Evolutionary conservation across 2,113 vertebrate species (phyloP).

Genomic region (Elaphurus davidianus): DNA sequence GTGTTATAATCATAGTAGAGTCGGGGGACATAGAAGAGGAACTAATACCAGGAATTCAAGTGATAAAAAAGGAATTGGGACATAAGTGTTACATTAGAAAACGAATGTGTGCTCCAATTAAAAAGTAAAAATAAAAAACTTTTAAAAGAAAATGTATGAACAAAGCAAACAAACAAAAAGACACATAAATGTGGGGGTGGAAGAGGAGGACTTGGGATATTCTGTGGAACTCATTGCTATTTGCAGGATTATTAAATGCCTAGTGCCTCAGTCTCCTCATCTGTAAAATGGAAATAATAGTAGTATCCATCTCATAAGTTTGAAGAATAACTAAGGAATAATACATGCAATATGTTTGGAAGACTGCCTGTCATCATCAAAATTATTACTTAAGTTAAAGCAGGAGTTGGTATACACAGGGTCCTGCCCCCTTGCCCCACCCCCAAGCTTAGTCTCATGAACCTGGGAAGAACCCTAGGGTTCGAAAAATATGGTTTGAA

Average conservation of each 20-base stretch:
- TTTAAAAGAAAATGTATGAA: background rate
- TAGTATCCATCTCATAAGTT: background rate
- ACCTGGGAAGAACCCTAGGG: background rate
- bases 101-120: background rate
- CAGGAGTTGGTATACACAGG: background rate
- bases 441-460: background rate
- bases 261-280: background rate
- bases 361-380: background rate
- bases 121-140: background rate
- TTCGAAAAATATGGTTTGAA: background rate
- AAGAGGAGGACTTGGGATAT: background rate
- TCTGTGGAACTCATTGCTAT: background rate
- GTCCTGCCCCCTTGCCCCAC: background rate
- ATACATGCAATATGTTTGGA: background rate
- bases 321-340: background rate
- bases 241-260: background rate
- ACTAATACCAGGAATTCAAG: background rate
- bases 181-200: background rate
- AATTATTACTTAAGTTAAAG: background rate
- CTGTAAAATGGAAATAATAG: background rate
- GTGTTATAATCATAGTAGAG: background rate
- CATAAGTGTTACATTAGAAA: background rate
- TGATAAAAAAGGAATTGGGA: background rate
- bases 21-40: background rate
- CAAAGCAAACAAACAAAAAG: background rate